A percentile compares a stretch with the other conserved stretches of the same genome.
phyloP scores from a whole-genome alignment of 2,113 vertebrate genomes.

The Ursus arctos region DNA sequence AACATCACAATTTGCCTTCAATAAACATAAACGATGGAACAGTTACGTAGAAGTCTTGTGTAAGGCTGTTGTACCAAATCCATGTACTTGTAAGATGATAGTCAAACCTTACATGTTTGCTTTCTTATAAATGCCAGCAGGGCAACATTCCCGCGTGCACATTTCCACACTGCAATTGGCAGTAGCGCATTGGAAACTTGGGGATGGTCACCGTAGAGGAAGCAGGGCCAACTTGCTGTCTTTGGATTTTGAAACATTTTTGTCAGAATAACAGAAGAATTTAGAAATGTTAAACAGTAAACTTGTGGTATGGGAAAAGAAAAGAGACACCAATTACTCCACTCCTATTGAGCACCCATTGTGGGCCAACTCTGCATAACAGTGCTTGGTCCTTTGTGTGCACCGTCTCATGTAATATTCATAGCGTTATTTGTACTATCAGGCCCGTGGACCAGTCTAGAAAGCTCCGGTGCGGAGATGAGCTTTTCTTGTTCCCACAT shows the following conservation, averaged over 20 bases:
- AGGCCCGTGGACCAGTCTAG: neutral
- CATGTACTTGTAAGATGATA: neutral
- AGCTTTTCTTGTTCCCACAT: neutral
- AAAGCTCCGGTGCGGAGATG: neutral
- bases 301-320: neutral
- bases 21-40: neutral
- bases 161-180: neutral
- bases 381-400: fast-evolving
- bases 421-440: no score
- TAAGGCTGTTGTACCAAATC: neutral
- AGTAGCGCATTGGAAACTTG: neutral
- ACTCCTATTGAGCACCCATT: neutral
- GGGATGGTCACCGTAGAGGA: no score
- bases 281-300: neutral
- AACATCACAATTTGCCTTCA: neutral
- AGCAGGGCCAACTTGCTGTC: neutral
- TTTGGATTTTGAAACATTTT: neutral
- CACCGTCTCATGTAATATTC: neutral
- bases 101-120: neutral
- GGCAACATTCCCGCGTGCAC: fast-evolving
- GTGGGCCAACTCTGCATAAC: no score
- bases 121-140: neutral
- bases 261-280: neutral
- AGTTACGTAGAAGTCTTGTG: no score
- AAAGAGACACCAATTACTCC: neutral